Percentiles rank a stretch among this genome's conserved stretches.
Conservation (phyloP, 2,113 vertebrate species). For the Todiramphus chloris region DNA sequence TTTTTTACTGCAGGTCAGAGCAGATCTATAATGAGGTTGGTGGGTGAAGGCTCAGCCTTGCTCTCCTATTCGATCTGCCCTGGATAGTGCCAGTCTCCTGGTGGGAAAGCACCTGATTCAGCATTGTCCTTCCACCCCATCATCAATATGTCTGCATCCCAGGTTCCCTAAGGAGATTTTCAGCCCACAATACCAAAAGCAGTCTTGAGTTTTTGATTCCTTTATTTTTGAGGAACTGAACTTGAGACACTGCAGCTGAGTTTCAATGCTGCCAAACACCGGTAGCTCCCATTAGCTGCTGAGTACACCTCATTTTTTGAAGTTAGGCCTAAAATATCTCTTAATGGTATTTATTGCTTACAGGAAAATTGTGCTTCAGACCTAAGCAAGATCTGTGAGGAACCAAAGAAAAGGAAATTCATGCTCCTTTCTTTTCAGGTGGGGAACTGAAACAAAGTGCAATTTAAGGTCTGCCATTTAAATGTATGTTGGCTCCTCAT, state of each 20-base stretch:
- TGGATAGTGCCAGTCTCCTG: neutral
- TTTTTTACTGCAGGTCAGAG: conserved; percentile 5
- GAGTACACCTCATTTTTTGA: neutral
- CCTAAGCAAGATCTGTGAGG: neutral
- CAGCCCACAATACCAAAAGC: neutral
- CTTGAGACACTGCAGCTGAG: neutral
- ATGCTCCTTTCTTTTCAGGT: neutral
- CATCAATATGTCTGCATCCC: neutral
- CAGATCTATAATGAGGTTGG: neutral
- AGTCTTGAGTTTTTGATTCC: neutral
- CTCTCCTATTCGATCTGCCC: neutral
- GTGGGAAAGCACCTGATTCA: neutral
- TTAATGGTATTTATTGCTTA: neutral
- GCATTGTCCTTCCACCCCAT: neutral
- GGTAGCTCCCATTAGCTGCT: neutral
- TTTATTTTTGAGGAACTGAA: conserved; percentile 23
- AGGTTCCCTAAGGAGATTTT: neutral
- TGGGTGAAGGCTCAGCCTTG: neutral
- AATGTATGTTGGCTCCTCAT: neutral
- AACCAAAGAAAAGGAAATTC: neutral
- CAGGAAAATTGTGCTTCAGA: neutral
- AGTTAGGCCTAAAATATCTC: neutral
- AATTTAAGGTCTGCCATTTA: neutral
- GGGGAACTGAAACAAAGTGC: neutral
- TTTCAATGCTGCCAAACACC: neutral